A percentile compares a stretch with the other conserved stretches of the same genome.
phyloP scores from a whole-genome alignment of 1,140 invertebrate species.

The Drosophila kurseongensis region DNA sequence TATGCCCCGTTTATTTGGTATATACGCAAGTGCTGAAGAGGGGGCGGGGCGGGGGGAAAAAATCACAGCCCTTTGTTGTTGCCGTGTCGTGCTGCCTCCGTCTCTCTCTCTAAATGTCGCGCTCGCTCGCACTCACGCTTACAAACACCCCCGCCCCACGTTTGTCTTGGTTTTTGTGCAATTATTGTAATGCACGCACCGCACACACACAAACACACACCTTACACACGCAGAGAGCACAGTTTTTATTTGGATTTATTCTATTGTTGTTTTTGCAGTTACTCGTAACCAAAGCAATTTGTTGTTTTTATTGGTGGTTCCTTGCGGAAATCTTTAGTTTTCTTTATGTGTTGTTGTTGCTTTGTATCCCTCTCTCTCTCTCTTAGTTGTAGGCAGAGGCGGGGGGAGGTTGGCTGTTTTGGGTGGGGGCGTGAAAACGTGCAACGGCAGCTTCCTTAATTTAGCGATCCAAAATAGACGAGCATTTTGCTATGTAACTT shows the following conservation, averaged over 20 bases:
- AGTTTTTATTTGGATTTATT: constrained; percentile 15
- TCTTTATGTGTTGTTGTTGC: constrained; percentile 20
- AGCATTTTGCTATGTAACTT: constrained; percentile 48
- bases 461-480: constrained; percentile 15
- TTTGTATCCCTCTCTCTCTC: constrained; percentile 9
- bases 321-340: constrained; percentile 34
- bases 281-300: constrained; percentile 22
- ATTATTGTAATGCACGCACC: constrained; percentile 59
- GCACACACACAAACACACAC: constrained; percentile 21
- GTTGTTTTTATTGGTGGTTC: constrained; percentile 17
- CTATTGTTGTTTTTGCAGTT: constrained; percentile 27
- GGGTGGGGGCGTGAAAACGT: constrained; percentile 14
- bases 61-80: constrained; percentile 45
- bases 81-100: constrained; percentile 4
- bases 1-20: constrained; percentile 41
- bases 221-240: constrained; percentile 1
- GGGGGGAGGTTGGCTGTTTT: constrained; percentile 3
- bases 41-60: constrained; percentile 13
- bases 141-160: constrained; percentile 25
- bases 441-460: constrained; percentile 21
- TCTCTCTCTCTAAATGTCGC: background rate
- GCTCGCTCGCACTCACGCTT: constrained; percentile 11
- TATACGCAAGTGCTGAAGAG: constrained; percentile 29
- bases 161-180: constrained; percentile 32
- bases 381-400: constrained; percentile 8